Base-by-base conservation (phyloP, 2,888 invertebrate genomes). In the Macaria notata region DNA sequence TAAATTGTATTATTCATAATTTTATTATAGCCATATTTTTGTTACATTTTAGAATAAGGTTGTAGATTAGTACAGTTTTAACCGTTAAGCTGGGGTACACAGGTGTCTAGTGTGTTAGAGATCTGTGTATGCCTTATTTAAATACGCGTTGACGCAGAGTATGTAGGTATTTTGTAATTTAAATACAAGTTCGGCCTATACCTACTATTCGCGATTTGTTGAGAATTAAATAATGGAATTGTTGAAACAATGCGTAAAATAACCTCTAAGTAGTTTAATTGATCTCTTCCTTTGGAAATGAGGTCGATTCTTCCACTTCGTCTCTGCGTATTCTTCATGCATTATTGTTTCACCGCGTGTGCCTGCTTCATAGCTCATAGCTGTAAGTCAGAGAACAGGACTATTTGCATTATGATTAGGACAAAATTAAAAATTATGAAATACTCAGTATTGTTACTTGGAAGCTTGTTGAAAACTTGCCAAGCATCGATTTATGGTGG, bases 281-380 rank as follows among this genome's bases (percentile, higher is more conserved):
- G 19, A 19, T 19, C 2, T 19, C 19, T 19, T 19, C 19, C 19
- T 19, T 19, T 19, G 19, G 19, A 19, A 19, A 19, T 19, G 19
- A 19, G 19, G 4, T 6, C 7, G 33, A 36, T 36, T 36, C 33
- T 36, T 36, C 0, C 7, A 36, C 7, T 36, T 0, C 5, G 4
- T 6, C 5, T 36, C 33, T 19, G 19, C 19, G 19, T 19, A 36
- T 41, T 29, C n/a, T 31, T 8, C 44, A 4, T 44, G 31, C 31
- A 48, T 46, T 67, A 65, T 66, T 78, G 73, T 71, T 78, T 73
- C 73, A 75, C 84, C 83, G 71, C 62, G 74, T 80, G 86, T 88
- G 88, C 89, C 89, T 88, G 82, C 78, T 80, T 69, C 62, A 65
- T 75, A 73, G 62, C 49, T 64, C 58, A 65, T 75, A 73, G 62